These are phyloP conservation scores for Mesocricetus auratus DNA, from an alignment of 2,113 vertebrate genomes.

Conservation along the genomic window DNA sequence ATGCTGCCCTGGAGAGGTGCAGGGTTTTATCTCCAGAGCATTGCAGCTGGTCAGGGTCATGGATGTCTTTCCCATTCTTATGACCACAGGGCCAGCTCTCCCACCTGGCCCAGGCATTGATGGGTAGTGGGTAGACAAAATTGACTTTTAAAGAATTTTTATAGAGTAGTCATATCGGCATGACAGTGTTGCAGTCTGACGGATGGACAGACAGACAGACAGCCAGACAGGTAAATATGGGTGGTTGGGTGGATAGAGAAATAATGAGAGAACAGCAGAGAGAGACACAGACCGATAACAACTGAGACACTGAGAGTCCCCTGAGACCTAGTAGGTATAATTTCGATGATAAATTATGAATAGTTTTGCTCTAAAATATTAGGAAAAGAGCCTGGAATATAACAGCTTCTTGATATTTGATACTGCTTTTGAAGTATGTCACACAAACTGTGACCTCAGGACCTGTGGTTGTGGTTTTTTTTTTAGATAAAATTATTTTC, in stretches of 20 bases:
- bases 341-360: constrained; percentile 18
- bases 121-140: not conserved
- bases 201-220: not conserved
- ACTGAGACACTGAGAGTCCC: not conserved
- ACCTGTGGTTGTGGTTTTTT: not conserved
- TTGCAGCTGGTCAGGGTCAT: too few relatives aligned
- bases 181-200: not conserved
- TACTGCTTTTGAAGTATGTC: constrained; percentile 13
- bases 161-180: not conserved
- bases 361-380: constrained; percentile 16
- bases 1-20: not conserved
- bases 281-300: not conserved
- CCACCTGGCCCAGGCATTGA: not conserved
- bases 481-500: not conserved
- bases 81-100: not conserved
- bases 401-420: not conserved
- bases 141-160: constrained; percentile 22
- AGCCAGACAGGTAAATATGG: too few relatives aligned
- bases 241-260: not conserved
- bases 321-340: not conserved
- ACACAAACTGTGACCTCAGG: constrained; percentile 24
- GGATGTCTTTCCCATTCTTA: not conserved
- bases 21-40: too few relatives aligned
- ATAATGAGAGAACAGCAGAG: not conserved
- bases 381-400: not conserved